These are phyloP conservation scores for Smittia aterrima DNA, from an alignment of 2,888 invertebrate species.

Conservation along the genomic window DNA sequence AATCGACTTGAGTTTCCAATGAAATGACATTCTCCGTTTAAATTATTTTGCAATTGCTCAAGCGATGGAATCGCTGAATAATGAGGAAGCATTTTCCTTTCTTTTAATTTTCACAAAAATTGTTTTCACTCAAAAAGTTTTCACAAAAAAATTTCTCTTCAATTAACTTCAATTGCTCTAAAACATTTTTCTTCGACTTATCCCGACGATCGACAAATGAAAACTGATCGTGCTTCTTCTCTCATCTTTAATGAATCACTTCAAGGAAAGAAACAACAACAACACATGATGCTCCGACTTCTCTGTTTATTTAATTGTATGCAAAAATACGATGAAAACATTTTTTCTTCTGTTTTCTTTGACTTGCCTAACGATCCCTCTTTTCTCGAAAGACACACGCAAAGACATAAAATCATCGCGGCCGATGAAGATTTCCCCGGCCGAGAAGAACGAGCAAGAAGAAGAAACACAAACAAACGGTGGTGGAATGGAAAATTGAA, in stretches of 20 bases:
- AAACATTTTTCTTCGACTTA: conserved; percentile 6
- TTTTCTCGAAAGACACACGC: background rate
- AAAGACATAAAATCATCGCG: conserved; percentile 5
- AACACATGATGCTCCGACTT: background rate
- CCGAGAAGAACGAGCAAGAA: too few relatives aligned
- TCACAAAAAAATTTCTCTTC: background rate
- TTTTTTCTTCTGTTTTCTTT: conserved; percentile 25
- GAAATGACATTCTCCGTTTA: conserved; percentile 24
- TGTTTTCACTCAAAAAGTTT: background rate
- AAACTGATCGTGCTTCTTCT: conserved; percentile 23
- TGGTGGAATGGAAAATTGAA: background rate
- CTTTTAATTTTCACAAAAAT: background rate
- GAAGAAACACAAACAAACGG: conserved; percentile 26
- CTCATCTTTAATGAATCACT: conserved; percentile 19
- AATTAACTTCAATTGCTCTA: background rate
- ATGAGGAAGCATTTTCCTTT: conserved; percentile 25
- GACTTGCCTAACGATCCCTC: conserved; percentile 19
- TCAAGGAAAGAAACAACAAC: background rate
- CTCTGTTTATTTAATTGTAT: conserved; percentile 38
- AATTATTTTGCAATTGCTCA: background rate
- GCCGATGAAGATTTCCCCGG: conserved; percentile 2
- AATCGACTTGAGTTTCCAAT: conserved; percentile 26
- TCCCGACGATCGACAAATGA: background rate
- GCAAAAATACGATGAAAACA: conserved; percentile 25
- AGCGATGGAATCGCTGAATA: conserved; percentile 12